Percentiles rank a stretch among this genome's conserved stretches.
phyloP scores from a whole-genome alignment of 2,888 invertebrate genomes.

The Heliconius charithonia region DNA sequence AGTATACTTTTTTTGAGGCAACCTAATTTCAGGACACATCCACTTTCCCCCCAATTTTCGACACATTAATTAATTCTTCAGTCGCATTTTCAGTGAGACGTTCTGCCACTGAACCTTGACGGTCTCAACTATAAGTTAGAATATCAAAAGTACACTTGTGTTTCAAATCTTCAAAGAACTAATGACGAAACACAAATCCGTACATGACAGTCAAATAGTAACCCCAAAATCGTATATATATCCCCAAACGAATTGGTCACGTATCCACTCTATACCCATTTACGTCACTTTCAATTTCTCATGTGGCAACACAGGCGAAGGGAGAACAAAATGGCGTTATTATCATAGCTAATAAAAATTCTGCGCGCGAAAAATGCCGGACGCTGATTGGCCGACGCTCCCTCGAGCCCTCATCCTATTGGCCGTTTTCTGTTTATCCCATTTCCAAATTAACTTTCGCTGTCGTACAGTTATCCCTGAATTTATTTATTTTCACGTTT shows the following conservation, averaged over 20 bases:
- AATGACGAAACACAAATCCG: conserved; percentile 10
- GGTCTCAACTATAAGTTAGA: no score
- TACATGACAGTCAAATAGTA: conserved; percentile 36
- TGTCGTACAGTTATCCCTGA: conserved; percentile 69
- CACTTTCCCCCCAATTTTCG: no score
- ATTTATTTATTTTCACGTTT: conserved; percentile 70
- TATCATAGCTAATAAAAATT: conserved; percentile 83
- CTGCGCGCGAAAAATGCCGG: conserved; percentile 80
- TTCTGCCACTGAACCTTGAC: no score
- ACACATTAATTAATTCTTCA: no score
- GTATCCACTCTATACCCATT: conserved; percentile 57
- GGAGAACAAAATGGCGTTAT: conserved; percentile 82
- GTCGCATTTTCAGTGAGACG: no score
- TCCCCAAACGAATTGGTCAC: conserved; percentile 56
- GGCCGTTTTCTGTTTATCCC: conserved; percentile 77
- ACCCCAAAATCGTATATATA: conserved; percentile 20
- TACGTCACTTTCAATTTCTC: conserved; percentile 64
- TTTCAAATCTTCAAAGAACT: not conserved
- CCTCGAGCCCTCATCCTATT: conserved; percentile 71
- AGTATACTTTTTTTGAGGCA: no score
- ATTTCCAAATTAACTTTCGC: conserved; percentile 84
- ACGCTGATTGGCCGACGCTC: conserved; percentile 70
- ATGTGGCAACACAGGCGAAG: conserved; percentile 61
- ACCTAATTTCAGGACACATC: no score
- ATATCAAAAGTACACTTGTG: not conserved